A percentile compares a stretch with the other conserved stretches of the same genome.
Evolutionary conservation across 2,797 vertebrate species (phyloP).

Genomic region (Botia kubotai): DNA sequence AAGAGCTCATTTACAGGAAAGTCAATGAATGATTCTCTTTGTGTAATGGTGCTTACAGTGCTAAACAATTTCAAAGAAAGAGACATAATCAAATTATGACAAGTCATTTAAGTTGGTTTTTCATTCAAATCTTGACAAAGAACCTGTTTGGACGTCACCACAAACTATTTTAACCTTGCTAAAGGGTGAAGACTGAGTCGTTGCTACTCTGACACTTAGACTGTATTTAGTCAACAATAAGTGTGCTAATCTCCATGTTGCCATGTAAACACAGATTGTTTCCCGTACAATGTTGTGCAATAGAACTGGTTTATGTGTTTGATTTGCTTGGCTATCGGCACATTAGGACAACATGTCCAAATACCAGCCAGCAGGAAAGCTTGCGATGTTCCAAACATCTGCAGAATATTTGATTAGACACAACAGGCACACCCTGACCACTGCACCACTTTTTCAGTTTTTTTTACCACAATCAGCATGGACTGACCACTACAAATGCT

Average conservation of each 20-base stretch:
- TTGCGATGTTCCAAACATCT: constrained; percentile 48
- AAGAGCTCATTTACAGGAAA: background rate
- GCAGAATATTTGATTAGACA: constrained; percentile 49
- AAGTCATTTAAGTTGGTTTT: constrained; percentile 14
- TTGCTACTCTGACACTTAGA: constrained; percentile 85
- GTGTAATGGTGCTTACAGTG: background rate
- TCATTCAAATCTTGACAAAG: constrained; percentile 28
- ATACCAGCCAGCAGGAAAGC: constrained; percentile 51
- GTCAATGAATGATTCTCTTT: constrained; percentile 3
- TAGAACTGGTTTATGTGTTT: constrained; percentile 80
- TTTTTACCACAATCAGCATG: constrained; percentile 38
- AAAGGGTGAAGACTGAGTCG: constrained; percentile 66
- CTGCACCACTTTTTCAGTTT: constrained; percentile 48
- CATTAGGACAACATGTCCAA: constrained; percentile 53
- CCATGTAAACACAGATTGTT: constrained; percentile 81
- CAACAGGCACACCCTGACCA: constrained; percentile 41
- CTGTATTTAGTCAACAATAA: constrained; percentile 90
- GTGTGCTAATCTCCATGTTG: constrained; percentile 88
- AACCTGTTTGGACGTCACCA: constrained; percentile 37
- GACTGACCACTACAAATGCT: constrained; percentile 40
- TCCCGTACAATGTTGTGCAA: constrained; percentile 76
- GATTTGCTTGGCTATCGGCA: constrained; percentile 66
- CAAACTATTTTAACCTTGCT: constrained; percentile 77
- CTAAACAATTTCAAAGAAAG: constrained; percentile 14
- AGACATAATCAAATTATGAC: constrained; percentile 1